Evolutionary conservation across 2,113 vertebrate species (phyloP).

Genomic region (Pimephales promelas): DNA sequence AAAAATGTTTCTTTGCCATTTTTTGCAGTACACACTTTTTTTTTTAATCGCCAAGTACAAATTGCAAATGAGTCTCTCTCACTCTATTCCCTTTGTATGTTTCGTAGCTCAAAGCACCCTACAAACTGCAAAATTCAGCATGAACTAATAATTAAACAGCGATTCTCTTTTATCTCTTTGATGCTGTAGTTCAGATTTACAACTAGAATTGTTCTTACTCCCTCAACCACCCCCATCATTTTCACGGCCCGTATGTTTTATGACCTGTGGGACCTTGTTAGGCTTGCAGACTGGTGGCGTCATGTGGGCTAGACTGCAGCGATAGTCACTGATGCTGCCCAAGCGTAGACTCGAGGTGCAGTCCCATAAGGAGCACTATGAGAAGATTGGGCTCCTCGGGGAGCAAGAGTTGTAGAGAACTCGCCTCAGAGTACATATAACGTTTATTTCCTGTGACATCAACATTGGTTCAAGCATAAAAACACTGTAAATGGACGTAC

Average conservation of each 20-base stretch:
- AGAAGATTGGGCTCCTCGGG: conserved; percentile 17
- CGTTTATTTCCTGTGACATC: conserved; percentile 50
- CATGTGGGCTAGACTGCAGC: conserved; percentile 42
- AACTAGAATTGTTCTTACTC: conserved; percentile 46
- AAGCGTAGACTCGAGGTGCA: conserved; percentile 11
- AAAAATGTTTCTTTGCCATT: not conserved
- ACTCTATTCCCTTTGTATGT: not conserved
- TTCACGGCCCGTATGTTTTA: conserved; percentile 56
- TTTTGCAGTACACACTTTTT: not conserved
- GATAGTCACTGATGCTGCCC: conserved; percentile 45
- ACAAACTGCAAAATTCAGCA: not conserved
- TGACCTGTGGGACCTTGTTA: conserved; percentile 64
- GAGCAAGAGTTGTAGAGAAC: conserved; percentile 34
- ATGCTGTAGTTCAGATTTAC: conserved; percentile 52
- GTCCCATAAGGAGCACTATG: conserved; percentile 38
- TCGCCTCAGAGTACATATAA: conserved; percentile 33
- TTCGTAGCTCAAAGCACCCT: not conserved
- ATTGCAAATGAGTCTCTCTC: not conserved
- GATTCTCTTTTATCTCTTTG: conserved; percentile 28
- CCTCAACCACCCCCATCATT: conserved; percentile 39
- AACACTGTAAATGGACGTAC: conserved; percentile 5
- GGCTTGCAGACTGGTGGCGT: conserved; percentile 55
- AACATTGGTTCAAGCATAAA: conserved; percentile 48
- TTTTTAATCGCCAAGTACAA: not conserved
- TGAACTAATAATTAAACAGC: conserved; percentile 31